Base-by-base conservation (phyloP, 2,797 vertebrate species). In the Amblyraja radiata region DNA sequence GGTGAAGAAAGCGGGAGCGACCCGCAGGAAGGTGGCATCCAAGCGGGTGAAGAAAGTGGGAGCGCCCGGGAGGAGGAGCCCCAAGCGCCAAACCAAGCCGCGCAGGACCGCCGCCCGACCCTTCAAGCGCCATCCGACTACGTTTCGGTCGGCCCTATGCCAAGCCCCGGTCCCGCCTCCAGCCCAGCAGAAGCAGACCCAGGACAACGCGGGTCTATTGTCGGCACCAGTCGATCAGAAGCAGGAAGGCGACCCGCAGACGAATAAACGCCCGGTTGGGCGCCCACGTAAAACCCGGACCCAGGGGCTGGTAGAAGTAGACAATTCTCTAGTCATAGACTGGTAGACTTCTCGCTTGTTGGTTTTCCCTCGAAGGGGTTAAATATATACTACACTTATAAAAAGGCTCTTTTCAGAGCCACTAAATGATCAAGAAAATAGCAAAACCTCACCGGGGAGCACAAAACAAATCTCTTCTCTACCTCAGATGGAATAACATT, bases 391-490 rank as follows among this genome's bases (percentile, higher is more conserved):
- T 10, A 9, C 28, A 28, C 25, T 11, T 46, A 39, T 16, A 46
- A 4, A 91, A 91, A 36, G 90, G 90, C 90, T 91, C 90, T 91
- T 91, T 91, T 91, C 32, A 91, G 90, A 91, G 90, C 90, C 90
- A 91, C 90, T 36, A 74, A 54, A 39, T 2, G 46, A 46, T 9
- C 4, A 0, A 16, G 18, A 18, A 32, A 86, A 0, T 14, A 86
- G 84, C 84, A 58, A 32, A 32, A 78, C 46, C 46, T 46, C 46
- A 46, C 32, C 77, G n/a, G 13, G 4, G 16, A 16, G 1, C 4
- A 21, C 16, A 68, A 68, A 10, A 16, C 8, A 9, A 9, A 9
- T 46, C 39, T 46, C 39, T 1, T 1, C 2, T 46, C 39, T 46
- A 46, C 46, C 16, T 68, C 65, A 68, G 9, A 10, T 16, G 16